Evolutionary conservation across 1,140 invertebrate species (phyloP), one percentile per base, ranked within the genome.

Genomic region (Ceratina japonica): DNA sequence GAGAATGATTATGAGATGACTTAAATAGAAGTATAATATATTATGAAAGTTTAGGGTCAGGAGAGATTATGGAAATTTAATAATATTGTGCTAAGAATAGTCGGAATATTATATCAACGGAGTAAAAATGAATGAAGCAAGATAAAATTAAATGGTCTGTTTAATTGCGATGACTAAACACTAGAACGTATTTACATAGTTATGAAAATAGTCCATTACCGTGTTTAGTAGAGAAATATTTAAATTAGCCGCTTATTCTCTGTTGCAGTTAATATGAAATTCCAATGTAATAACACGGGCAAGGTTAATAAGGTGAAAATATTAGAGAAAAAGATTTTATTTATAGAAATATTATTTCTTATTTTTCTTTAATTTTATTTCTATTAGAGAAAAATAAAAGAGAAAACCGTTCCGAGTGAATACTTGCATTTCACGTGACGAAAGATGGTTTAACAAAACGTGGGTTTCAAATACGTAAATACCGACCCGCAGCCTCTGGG

Each of bases 131-230:
- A 56, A 62, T 16, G 10, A 37, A 31, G 27, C 24, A 20, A 22
- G 15, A 2, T 16, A 15, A 44, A 20, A 5, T 73, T 63, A 37
- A 54, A 3, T 13, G n/a, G 13, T 22, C 15, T 20, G 44, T 56
- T 56, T 54, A 56, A 56, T 20, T 8, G 22, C 24, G 27, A 65
- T 7, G 7, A 12, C 31, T 24, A 54, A 63, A 20, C 16, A 16
- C 10, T 31, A 37, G 72, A 65, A 56, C 27, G 44, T 66, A 56
- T 75, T 75, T 75, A 64, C 62, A 66, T 24, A 56, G 27, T 16
- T 56, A 56, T 22, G 20, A 31, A 56, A 65, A 56, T 62, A 63
- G 44, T 65, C 51, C 16, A 56, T 75, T 75, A 44, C 15, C 51
- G 27, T 31, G 37, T 16, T 66, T 65, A 18, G 24, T 16, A 12